Base-by-base conservation (phyloP, 2,888 invertebrate species). In the Sepioteuthis lessoniana region DNA sequence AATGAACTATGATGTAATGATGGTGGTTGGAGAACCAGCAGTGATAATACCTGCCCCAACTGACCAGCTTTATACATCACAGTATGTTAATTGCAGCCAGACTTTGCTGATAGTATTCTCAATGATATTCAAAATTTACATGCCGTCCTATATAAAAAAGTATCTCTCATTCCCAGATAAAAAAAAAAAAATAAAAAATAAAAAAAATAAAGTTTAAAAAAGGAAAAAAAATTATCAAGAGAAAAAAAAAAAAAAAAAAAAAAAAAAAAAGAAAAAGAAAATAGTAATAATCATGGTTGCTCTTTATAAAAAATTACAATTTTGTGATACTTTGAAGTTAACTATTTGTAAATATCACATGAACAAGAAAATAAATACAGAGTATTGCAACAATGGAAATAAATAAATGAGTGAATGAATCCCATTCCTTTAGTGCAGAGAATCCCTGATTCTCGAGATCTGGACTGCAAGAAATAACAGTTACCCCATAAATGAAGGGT, bases 381-480 rank as follows among this genome's bases (percentile, higher is more conserved):
- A 93, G 93, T 93, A 93, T 55, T 93, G 93, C 93, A 93, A 93
- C 46, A 93, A 93, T 93, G 93, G 60, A 93, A 93, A 93, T 60
- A 93, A 93, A 93, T 93, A 93, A 93, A 93, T 93, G 60, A 50
- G 38, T 93, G 93, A 60, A 93, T 93, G 93, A 93, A 93, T 93
- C 93, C 93, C 93, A 93, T 93, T 93, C 93, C 93, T 93, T 60
- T 93, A 60, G 94, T 94, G 94, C 94, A 94, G 94, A 94, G 94
- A 94, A 94, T 94, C 94, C 94, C 94, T 90, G 94, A 94, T 94
- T 94, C 94, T 94, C 94, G 94, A 93, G 93, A 93, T 93, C 93
- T 93, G 93, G 93, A 93, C 93, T 93, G 93, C 60, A 93, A 93
- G 92, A 92, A 93, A 93, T 93, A 60, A 93, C 50, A 31, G 93